Evolutionary conservation across 2,797 vertebrate species (phyloP).

Genomic region (Pseudotriccus pelzelni): DNA sequence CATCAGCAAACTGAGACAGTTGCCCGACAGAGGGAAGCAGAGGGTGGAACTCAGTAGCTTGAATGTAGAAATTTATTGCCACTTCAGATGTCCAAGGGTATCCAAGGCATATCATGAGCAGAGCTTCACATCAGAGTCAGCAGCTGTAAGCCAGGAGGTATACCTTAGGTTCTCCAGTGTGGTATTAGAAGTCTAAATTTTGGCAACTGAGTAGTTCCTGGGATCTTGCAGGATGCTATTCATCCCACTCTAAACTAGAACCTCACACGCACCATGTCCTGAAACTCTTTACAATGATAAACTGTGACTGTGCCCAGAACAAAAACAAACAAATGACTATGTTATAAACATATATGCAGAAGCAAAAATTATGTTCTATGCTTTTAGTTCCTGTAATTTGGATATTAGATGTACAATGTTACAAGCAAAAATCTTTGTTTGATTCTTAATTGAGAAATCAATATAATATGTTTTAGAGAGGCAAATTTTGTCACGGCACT

Average conservation of each 20-base stretch:
- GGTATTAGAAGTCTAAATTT: not conserved
- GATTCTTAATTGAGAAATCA: not conserved
- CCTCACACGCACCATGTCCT: not conserved
- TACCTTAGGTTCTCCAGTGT: not conserved
- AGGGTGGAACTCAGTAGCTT: not conserved
- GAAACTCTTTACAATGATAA: not conserved
- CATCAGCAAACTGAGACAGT: not conserved
- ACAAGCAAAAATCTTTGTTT: not conserved
- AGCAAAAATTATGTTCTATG: not conserved
- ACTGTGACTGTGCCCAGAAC: not conserved
- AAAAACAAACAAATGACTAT: not conserved
- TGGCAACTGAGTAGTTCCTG: not conserved
- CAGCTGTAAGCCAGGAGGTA: not conserved
- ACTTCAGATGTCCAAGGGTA: not conserved
- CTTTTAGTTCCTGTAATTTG: not conserved
- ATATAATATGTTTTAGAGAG: not conserved
- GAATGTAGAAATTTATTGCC: not conserved
- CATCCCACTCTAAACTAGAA: not conserved
- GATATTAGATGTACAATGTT: not conserved
- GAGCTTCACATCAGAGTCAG: not conserved
- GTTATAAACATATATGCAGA: not conserved
- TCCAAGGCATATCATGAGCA: not conserved
- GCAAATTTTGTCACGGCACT: not conserved
- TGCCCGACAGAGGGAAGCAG: not conserved
- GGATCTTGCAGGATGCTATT: not conserved